Evolutionary conservation across 1,140 invertebrate genomes (phyloP), one percentile per base, ranked within the genome.

Genomic region (Hylaeus volcanicus): DNA sequence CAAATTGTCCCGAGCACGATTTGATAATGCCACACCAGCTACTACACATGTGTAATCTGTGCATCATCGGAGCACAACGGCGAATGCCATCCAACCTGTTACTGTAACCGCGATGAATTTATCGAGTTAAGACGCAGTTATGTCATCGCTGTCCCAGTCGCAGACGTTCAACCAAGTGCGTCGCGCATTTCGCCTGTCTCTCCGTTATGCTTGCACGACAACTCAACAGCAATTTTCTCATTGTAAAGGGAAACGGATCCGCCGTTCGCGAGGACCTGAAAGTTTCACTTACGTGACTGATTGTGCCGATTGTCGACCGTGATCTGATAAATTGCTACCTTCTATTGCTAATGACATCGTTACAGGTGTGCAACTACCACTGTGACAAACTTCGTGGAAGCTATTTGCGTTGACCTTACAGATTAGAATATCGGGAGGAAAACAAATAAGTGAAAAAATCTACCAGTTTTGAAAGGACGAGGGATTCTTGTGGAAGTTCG

Each of bases 91-190:
- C 78, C 83, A 82, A 86, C 84, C 83, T 86, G 74, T 86, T 86
- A 86, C 74, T n/a, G 74, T 63, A 85, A 79, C 84, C 83, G 53
- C 74, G 73, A 82, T 74, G 65, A 85, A 86, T 82, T 86, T 85
- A 86, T 78, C 84, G 84, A 86, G 84, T 86, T 86, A 85, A 86
- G 84, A 85, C 58, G 72, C 68, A 76, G 83, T 86, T 86, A 86
- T 86, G 75, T 72, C 85, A 79, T 83, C 75, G 41, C 60, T 63
- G 71, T 72, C 58, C 58, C 53, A 68, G 48, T 55, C 41, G 45
- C 82, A 82, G 74, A 77, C 78, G 53, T 81, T 66, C 56, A 79
- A 39, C 74, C 53, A 37, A 61, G 39, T 41, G 68, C 61, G 41
- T 39, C 4, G 39, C 51, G 84, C 70, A 66, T 75, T 82, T 76